Evolutionary conservation across 1,140 invertebrate genomes (phyloP).

Genomic region (Formica exsecta): DNA sequence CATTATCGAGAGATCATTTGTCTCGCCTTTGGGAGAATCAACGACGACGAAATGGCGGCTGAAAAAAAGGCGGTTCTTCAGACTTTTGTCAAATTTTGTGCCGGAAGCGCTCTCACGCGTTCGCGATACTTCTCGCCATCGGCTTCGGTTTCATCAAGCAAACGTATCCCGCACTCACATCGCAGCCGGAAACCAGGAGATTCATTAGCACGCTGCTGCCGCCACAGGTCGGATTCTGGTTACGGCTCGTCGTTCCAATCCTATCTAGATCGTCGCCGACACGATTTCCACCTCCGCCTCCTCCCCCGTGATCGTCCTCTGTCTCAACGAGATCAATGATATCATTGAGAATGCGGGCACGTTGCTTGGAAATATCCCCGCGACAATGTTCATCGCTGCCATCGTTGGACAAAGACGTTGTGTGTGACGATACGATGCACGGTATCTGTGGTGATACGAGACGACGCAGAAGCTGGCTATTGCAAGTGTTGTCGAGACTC

Average conservation of each 20-base stretch:
- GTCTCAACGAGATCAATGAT: constrained; percentile 36
- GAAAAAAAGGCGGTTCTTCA: constrained; percentile 4
- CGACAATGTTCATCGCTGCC: neutral
- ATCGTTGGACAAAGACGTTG: constrained; percentile 30
- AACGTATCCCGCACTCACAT: constrained; percentile 95
- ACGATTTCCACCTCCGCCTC: constrained; percentile 73
- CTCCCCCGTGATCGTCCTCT: constrained; percentile 65
- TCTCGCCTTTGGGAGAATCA: neutral
- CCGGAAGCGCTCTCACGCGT: constrained; percentile 78
- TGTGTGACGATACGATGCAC: constrained; percentile 22
- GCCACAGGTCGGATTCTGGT: constrained; percentile 44
- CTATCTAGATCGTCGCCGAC: constrained; percentile 71
- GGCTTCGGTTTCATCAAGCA: constrained; percentile 90
- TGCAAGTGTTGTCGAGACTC: constrained; percentile 33
- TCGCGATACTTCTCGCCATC: constrained; percentile 80
- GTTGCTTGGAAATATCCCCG: constrained; percentile 17
- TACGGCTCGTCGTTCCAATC: constrained; percentile 37
- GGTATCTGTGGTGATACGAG: constrained; percentile 84
- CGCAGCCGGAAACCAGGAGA: constrained; percentile 95
- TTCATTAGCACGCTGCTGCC: constrained; percentile 95
- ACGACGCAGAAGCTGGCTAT: constrained; percentile 86
- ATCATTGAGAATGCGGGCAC: constrained; percentile 14
- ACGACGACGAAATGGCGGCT: neutral
- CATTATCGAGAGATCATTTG: neutral
- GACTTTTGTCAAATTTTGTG: neutral